Conservation (phyloP, 2,888 invertebrate species). For the Pachycephus smyrnensis region DNA sequence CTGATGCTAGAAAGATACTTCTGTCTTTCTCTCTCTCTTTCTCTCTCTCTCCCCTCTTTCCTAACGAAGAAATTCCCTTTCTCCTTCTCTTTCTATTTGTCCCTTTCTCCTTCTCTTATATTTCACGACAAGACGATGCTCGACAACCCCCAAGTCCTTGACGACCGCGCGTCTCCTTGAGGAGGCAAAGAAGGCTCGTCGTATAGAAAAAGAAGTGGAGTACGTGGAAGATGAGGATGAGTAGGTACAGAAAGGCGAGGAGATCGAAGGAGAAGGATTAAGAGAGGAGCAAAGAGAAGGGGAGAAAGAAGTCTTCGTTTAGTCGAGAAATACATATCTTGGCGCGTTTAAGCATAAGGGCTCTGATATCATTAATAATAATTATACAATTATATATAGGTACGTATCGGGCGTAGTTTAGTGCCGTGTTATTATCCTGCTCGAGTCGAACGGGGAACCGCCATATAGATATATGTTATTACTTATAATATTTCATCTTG, state of each 20-base stretch:
- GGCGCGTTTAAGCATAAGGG: conserved; percentile 58
- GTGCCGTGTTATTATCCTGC: conserved; percentile 66
- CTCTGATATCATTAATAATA: conserved; percentile 67
- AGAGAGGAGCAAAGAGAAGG: not conserved
- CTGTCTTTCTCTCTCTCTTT: too few species aligned
- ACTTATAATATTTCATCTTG: conserved; percentile 68
- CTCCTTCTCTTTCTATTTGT: conserved; percentile 20
- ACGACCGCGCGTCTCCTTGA: conserved; percentile 22
- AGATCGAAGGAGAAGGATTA: not conserved
- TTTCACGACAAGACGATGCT: conserved; percentile 3
- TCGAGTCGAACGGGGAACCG: conserved; percentile 50
- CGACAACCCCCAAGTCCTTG: conserved; percentile 30
- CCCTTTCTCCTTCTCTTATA: not conserved
- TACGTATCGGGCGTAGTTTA: conserved; percentile 64
- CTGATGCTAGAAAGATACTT: too few species aligned
- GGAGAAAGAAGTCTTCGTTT: conserved; percentile 36
- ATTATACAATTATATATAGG: conserved; percentile 67
- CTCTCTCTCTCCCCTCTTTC: too few species aligned
- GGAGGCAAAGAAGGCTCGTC: too few species aligned
- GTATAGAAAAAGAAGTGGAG: conserved; percentile 27
- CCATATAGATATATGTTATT: conserved; percentile 65
- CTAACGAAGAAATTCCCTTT: conserved; percentile 4
- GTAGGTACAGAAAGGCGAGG: conserved; percentile 25
- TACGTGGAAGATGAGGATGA: too few species aligned
- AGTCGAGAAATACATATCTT: conserved; percentile 23